These are phyloP conservation scores for Protonemura montana DNA, from an alignment of 2,888 invertebrate genomes.

Conservation along the genomic window DNA sequence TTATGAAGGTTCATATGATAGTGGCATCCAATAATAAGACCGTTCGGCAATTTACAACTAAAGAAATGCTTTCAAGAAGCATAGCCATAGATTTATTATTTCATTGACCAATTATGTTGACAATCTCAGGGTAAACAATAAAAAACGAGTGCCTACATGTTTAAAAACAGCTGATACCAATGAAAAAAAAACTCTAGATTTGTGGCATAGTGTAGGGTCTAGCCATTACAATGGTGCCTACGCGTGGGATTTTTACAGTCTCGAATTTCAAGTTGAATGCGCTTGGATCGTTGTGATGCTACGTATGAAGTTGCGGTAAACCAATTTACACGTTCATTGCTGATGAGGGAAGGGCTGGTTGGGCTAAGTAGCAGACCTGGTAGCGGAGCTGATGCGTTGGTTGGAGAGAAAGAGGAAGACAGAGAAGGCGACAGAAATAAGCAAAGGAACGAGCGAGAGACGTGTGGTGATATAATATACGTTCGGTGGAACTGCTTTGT, in stretches of 20 bases:
- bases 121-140: too few relatives aligned
- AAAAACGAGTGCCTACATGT: too few relatives aligned
- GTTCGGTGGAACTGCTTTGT: neutral
- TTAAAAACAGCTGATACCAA: too few relatives aligned
- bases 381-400: neutral
- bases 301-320: slow-evolving; percentile 33
- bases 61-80: too few relatives aligned
- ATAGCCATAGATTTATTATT: too few relatives aligned
- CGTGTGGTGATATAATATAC: neutral
- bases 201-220: neutral
- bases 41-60: too few relatives aligned
- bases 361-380: slow-evolving; percentile 19
- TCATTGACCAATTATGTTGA: too few relatives aligned
- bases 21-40: too few relatives aligned
- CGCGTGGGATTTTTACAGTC: neutral
- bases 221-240: neutral
- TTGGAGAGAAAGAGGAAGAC: slow-evolving; percentile 1
- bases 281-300: neutral
- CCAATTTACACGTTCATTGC: slow-evolving; percentile 43
- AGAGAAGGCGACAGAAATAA: slow-evolving; percentile 14
- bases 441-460: slow-evolving; percentile 1
- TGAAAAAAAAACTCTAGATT: neutral
- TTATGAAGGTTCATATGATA: too few relatives aligned
- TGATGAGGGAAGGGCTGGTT: slow-evolving; percentile 30
- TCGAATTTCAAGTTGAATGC: neutral